These are phyloP conservation scores for Sitta carolinensis DNA, from an alignment of 2,797 vertebrate genomes.

Conservation along the genomic window DNA sequence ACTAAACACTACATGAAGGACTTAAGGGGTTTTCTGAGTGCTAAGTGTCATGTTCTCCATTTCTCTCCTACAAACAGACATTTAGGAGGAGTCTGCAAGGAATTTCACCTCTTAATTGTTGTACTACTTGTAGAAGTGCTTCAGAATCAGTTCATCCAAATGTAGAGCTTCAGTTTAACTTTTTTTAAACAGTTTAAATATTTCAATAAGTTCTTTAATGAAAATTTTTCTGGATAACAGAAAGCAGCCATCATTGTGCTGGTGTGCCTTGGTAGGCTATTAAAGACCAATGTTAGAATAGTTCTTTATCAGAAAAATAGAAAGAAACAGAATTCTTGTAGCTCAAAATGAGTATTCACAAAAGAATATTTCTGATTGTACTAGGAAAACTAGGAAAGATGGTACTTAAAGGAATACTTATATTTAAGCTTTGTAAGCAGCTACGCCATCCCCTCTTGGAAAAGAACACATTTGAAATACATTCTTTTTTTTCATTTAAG, in stretches of 20 bases:
- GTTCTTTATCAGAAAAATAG: background rate
- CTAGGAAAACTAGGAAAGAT: background rate
- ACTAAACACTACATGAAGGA: background rate
- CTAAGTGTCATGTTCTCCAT: background rate
- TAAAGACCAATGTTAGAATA: background rate
- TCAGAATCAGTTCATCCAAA: background rate
- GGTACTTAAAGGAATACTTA: background rate
- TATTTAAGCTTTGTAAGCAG: background rate
- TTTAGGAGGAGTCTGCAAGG: background rate
- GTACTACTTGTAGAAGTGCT: background rate
- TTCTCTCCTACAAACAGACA: background rate
- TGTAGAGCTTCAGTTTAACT: background rate
- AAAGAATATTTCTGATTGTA: background rate
- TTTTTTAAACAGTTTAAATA: background rate
- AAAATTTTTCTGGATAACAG: background rate
- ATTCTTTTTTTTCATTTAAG: background rate
- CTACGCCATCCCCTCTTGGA: background rate
- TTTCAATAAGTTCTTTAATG: background rate
- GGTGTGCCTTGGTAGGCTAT: background rate
- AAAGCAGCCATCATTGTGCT: background rate
- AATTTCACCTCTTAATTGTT: background rate
- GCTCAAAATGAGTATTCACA: background rate
- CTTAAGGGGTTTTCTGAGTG: background rate
- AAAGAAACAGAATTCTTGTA: background rate
- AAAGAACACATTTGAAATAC: background rate